Evolutionary conservation across 2,113 vertebrate species (phyloP).

Genomic region (Athene noctua): DNA sequence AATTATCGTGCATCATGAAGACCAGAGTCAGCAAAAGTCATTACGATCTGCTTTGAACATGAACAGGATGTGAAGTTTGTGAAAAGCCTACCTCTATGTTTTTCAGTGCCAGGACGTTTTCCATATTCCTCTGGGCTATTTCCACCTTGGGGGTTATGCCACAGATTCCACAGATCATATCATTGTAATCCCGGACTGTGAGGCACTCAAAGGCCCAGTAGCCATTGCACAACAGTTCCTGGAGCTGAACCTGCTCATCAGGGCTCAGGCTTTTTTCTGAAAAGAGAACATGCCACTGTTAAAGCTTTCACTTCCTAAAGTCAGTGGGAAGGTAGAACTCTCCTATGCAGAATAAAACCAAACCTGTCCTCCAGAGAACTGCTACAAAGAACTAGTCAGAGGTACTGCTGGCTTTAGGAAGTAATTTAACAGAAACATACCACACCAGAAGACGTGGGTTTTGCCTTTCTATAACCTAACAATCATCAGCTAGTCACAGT

Average conservation of each 20-base stretch:
- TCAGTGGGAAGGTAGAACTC: not conserved
- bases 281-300: constrained; percentile 25
- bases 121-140: constrained; percentile 84
- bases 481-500: not conserved
- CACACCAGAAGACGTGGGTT: not conserved
- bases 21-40: constrained; percentile 24
- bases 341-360: not conserved
- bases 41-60: not conserved
- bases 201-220: constrained; percentile 98
- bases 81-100: constrained; percentile 86
- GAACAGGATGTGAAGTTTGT: not conserved
- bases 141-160: constrained; percentile 94
- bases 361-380: not conserved
- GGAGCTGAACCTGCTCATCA: constrained; percentile 79
- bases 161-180: constrained; percentile 98
- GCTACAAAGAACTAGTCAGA: not conserved
- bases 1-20: not conserved
- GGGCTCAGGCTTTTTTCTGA: constrained; percentile 81
- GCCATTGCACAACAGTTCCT: constrained; percentile 89
- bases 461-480: not conserved
- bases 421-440: not conserved
- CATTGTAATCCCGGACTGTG: constrained; percentile 94
- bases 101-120: constrained; percentile 86
- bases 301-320: not conserved
- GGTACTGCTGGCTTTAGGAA: not conserved